Evolutionary conservation across 2,113 vertebrate genomes (phyloP).

Genomic region (Carassius auratus): DNA sequence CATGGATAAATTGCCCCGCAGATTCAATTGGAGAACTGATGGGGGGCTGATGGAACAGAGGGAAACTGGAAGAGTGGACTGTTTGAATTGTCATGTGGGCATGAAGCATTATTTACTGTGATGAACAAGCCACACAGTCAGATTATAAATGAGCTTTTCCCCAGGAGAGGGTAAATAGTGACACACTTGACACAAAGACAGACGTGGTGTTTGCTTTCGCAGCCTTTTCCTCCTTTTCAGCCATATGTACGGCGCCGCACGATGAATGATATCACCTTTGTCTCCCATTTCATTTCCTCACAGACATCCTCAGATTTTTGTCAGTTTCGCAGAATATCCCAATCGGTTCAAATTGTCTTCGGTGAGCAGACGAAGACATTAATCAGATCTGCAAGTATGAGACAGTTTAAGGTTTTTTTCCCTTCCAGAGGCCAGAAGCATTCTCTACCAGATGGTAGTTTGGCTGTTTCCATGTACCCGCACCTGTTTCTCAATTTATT

Average conservation of each 20-base stretch:
- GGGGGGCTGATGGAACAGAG: background rate
- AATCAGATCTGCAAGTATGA: constrained; percentile 59
- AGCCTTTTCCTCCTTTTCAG: background rate
- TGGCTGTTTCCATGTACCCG: constrained; percentile 53
- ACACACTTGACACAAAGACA: constrained; percentile 22
- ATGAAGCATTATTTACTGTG: constrained; percentile 39
- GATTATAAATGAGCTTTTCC: constrained; percentile 32
- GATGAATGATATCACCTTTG: constrained; percentile 35
- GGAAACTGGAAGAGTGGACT: constrained; percentile 27
- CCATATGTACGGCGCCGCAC: background rate
- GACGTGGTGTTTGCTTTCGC: background rate
- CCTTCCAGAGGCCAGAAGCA: constrained; percentile 53
- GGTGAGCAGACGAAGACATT: constrained; percentile 53
- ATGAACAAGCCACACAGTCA: constrained; percentile 13
- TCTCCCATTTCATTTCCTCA: constrained; percentile 25
- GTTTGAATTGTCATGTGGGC: constrained; percentile 33
- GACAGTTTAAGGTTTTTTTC: constrained; percentile 30
- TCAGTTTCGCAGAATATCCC: constrained; percentile 36
- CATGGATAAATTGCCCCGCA: constrained; percentile 29
- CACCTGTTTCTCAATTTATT: constrained; percentile 58
- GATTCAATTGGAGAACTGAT: constrained; percentile 20
- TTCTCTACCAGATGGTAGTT: constrained; percentile 57
- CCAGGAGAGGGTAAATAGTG: constrained; percentile 10
- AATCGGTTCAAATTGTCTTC: constrained; percentile 53
- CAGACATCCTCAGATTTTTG: constrained; percentile 36